Conservation (phyloP, 1,140 invertebrate species). For the Platorchestia sp. region DNA sequence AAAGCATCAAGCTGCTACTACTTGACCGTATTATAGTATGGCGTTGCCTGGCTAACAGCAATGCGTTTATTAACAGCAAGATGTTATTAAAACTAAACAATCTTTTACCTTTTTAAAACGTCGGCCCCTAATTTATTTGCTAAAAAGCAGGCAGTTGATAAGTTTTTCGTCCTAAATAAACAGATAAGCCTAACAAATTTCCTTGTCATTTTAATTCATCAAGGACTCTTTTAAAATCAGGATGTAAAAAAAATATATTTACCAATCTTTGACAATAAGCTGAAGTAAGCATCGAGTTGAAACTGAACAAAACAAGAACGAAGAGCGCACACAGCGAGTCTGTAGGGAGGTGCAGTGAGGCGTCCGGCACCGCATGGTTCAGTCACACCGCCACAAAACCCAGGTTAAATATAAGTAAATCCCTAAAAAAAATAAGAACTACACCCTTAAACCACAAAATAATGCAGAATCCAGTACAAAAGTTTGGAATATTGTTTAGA, state of each 20-base stretch:
- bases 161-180: too few relatives aligned
- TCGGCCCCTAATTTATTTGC: too few relatives aligned
- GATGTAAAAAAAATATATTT: background rate
- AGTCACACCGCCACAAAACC: background rate
- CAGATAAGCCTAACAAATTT: too few relatives aligned
- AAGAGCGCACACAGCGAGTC: background rate
- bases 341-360: background rate
- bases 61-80: too few relatives aligned
- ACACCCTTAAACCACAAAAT: background rate
- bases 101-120: too few relatives aligned
- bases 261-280: background rate
- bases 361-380: background rate
- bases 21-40: too few relatives aligned
- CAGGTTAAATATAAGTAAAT: background rate
- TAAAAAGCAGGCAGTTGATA: too few relatives aligned
- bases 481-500: too few relatives aligned
- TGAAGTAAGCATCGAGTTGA: background rate
- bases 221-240: background rate
- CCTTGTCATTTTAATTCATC: background rate
- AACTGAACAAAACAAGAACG: background rate
- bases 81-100: too few relatives aligned
- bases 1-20: too few relatives aligned
- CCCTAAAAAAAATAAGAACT: background rate
- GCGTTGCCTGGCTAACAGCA: too few relatives aligned
- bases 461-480: too few relatives aligned